Base-by-base conservation (phyloP, 2,113 vertebrate genomes). In the Elgaria multicarinata region DNA sequence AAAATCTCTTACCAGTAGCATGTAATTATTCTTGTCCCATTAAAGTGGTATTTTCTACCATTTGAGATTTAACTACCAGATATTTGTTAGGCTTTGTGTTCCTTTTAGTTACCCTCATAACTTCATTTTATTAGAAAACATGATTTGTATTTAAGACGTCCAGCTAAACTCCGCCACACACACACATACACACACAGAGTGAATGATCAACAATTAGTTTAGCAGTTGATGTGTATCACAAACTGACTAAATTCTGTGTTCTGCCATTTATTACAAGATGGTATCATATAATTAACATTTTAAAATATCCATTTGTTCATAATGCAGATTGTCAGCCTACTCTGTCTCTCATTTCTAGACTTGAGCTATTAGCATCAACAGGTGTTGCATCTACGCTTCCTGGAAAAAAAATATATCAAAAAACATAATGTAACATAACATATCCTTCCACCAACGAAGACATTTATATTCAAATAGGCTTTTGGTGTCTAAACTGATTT, bases 161-260 rank as follows among this genome's bases (percentile, higher is more conserved):
- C 26, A 8, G 26, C 36, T 66, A 83, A 66, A 31, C 62, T 20
- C 14, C 4, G 10, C 71, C 53, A 69, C 71, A 62, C 91, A 24
- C n/a, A 91, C 55, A 93, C 92, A 89, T 67, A 62, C 91, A 26
- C n/a, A 92, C 55, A 92, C 92, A 89, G 86, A 91, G 87, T 79
- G 28, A 66, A 87, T 87, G 90, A 85, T 18, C 78, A 89, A 53
- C 62, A 16, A 44, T 42, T 83, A 36, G 18, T n/a, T 91, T 94
- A 77, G 90, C 83, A 76, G 67, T 92, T 93, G 92, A 93, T 6
- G 55, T 93, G 83, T 89, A 86, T 79, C 67, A 85, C n/a, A 85
- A 93, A 85, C 10, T 18, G 39, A 12, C 33, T 92, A 55, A 64
- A 26, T 82, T 42, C 10, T 91, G 20, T 72, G 50, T 92, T 92